Base-by-base conservation (phyloP, 2,888 invertebrate species). In the Spodoptera exigua region DNA sequence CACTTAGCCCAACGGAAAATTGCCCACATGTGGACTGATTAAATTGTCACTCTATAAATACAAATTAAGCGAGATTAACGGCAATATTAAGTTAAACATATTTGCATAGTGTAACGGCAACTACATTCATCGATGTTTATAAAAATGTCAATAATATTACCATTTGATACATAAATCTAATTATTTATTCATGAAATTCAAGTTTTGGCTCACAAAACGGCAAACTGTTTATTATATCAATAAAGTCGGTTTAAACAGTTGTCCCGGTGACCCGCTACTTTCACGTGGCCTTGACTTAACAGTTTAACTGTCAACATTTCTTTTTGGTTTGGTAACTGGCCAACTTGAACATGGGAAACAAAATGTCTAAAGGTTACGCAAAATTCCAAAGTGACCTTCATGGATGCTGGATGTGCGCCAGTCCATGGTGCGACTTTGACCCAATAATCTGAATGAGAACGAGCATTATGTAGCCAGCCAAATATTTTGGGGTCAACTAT, bases 321-420 rank as follows among this genome's bases (percentile, higher is more conserved):
- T 72, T 73, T 78, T 57, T 55, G 21, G 36, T 75, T 81, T 85
- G 84, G 78, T 81, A 57, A 56, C 51, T 27, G 55, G 82, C 85
- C 83, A 86, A 81, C 48, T 78, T 71, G 35, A 60, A 52, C 56
- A 78, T 74, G 55, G 65, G 55, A 63, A 70, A 45, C 63, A 52
- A 55, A 63, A 51, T 56, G 70, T 68, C 73, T 72, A 70, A 63
- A 53, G 56, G 62, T 39, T 67, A 67, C 62, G 68, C 70, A 67
- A 71, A 74, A 70, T 41, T 66, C 44, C 59, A 71, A 67, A 63
- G 69, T 74, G 66, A 77, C 80, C 81, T 82, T 66, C 62, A 64
- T 64, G 65, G 70, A 74, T 71, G 44, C 81, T 82, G 86, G 85
- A 83, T 69, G 53, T 47, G 18, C 73, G 84, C 81, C 85, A 85